Percentiles rank a stretch among this genome's conserved stretches.
Conservation (phyloP, 1,140 invertebrate genomes). For the Megalopta genalis region DNA sequence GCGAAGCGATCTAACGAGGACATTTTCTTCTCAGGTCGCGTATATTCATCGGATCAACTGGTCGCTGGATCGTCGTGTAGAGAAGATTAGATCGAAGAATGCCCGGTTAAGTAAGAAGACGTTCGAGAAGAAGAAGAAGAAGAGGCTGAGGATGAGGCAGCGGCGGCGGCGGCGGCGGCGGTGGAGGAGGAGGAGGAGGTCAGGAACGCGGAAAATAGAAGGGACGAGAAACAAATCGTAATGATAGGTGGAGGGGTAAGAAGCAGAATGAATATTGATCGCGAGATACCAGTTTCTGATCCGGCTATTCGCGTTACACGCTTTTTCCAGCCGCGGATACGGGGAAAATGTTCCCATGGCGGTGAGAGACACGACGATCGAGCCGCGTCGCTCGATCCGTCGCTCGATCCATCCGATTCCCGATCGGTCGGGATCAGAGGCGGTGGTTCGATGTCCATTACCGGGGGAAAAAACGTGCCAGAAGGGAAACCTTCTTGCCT, state of each 20-base stretch:
- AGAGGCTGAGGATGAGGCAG: not conserved
- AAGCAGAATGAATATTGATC: slow-evolving; percentile 47
- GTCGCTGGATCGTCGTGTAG: not conserved
- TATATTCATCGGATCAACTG: slow-evolving; percentile 3
- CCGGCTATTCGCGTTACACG: slow-evolving; percentile 34
- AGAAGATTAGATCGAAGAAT: slow-evolving; percentile 20
- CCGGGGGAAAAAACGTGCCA: slow-evolving; percentile 10
- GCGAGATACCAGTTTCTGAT: slow-evolving; percentile 35
- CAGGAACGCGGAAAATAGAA: slow-evolving; percentile 44
- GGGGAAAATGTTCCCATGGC: slow-evolving; percentile 23
- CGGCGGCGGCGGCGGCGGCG: not conserved
- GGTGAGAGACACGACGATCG: slow-evolving; percentile 14
- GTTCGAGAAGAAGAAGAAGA: slow-evolving; percentile 1
- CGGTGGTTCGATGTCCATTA: slow-evolving; percentile 11
- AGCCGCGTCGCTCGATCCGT: not conserved
- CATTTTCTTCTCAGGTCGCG: not conserved
- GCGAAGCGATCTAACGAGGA: not conserved
- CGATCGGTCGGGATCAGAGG: slow-evolving; percentile 4
- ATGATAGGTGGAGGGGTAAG: slow-evolving; percentile 30
- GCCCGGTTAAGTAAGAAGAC: slow-evolving; percentile 23
- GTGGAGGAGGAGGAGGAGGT: not conserved
- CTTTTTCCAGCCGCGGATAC: slow-evolving; percentile 35
- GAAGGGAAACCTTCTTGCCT: not conserved
- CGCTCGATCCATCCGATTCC: slow-evolving; percentile 34
- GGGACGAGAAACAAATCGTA: slow-evolving; percentile 41